Evolutionary conservation across 2,888 invertebrate species (phyloP).

Genomic region (Drosophila meridiana): DNA sequence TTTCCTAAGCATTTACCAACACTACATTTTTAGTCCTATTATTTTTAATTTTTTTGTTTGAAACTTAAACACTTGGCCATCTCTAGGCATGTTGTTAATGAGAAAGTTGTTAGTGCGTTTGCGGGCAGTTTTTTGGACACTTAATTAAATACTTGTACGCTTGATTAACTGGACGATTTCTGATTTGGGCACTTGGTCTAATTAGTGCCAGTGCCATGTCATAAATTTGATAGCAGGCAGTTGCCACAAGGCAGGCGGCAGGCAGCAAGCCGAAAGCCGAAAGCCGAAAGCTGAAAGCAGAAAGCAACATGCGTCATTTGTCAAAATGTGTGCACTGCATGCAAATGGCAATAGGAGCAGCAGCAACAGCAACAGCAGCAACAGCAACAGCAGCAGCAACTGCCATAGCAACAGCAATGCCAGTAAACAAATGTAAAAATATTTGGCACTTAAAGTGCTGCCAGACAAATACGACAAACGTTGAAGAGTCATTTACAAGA

Average conservation of each 20-base stretch:
- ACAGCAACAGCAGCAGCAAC: slow-evolving; percentile 25
- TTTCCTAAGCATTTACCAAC: not conserved
- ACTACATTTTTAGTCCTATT: not conserved
- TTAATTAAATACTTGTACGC: slow-evolving; percentile 73
- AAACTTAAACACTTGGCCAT: not conserved
- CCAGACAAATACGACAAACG: slow-evolving; percentile 79
- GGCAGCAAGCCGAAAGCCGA: not conserved
- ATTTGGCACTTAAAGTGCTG: slow-evolving; percentile 79
- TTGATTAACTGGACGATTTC: slow-evolving; percentile 59
- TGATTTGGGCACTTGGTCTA: slow-evolving; percentile 65
- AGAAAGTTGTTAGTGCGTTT: slow-evolving; percentile 11
- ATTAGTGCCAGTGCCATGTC: slow-evolving; percentile 52
- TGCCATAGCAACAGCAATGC: slow-evolving; percentile 36
- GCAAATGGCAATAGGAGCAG: slow-evolving; percentile 31
- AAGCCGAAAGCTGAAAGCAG: slow-evolving; percentile 21
- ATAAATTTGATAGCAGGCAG: slow-evolving; percentile 62
- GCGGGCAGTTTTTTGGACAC: slow-evolving; percentile 28
- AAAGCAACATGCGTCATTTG: slow-evolving; percentile 47
- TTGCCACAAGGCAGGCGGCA: slow-evolving; percentile 16
- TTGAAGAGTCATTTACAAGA: slow-evolving; percentile 77
- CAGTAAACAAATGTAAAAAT: slow-evolving; percentile 75
- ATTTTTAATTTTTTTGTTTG: not conserved
- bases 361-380: slow-evolving; percentile 12
- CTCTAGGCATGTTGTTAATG: slow-evolving; percentile 9
- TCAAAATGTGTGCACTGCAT: slow-evolving; percentile 44